Base-by-base conservation (phyloP, 1,140 invertebrate species). In the Pseudomyrmex dendroicus region DNA sequence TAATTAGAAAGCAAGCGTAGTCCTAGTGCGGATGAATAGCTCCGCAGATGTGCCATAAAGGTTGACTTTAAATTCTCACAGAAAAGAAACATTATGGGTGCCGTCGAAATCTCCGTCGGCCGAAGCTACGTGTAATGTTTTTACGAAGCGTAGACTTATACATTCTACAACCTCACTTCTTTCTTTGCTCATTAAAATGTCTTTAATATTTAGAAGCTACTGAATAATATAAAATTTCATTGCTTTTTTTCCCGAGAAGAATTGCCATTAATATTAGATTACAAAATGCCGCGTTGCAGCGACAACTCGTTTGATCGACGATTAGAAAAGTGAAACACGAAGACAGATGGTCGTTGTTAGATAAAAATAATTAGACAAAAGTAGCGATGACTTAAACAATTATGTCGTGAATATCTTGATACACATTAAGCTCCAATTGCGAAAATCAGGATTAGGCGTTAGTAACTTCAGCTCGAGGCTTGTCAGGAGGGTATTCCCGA, bases 1-100 rank as follows among this genome's bases (percentile, higher is more conserved):
- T 93, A 93, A 94, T 93, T 93, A 94, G 91, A 93, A 92, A 92
- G 91, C 92, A 93, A 90, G 91, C 91, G 88, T 86, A 87, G 84
- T 62, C 54, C 46, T 48, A 50, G 59, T 9, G 67, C 61, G 80
- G 62, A 63, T 73, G 70, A 76, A 56, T 74, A 67, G 54, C 44
- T 3, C 50, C 56, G 35, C 54, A 25, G 68, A 85, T 72, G 52
- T 83, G 44, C 62, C 63, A 67, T 67, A 74, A 82, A 85, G 72
- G 63, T 72, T 83, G 66, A 57, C 62, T 87, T 84, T 59, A 82
- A 78, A 82, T 88, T 88, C 35, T 73, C 46, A 20, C 56, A 44
- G 15, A 22, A 84, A 83, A 52, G 54, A 85, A 67, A 56, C 56
- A 68, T 68, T 68, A 67, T 80, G 57, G 12, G 44, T 48, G 35